These are phyloP conservation scores for Volucella zonaria DNA, from an alignment of 2,888 invertebrate species.

Conservation along the genomic window DNA sequence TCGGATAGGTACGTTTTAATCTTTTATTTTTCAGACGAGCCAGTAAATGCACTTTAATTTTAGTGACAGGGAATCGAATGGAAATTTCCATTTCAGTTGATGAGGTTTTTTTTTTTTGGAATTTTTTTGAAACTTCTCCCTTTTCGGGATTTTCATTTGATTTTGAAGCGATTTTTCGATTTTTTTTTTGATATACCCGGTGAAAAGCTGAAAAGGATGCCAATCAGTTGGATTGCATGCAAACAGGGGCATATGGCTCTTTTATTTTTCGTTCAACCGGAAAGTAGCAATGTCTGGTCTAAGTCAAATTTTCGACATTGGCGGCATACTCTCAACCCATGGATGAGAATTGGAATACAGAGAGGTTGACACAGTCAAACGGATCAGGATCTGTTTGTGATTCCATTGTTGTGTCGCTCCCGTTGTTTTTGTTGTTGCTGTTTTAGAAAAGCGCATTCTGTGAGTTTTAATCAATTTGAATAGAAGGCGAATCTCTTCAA, in stretches of 20 bases:
- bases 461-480: conserved; percentile 65
- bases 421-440: conserved; percentile 1
- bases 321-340: neutral
- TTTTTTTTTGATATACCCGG: neutral
- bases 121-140: too few species aligned
- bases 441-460: conserved; percentile 8
- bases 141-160: neutral
- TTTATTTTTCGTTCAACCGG: conserved; percentile 3
- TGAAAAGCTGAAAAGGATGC: neutral
- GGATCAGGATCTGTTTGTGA: conserved; percentile 55
- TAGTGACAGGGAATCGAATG: conserved; percentile 58
- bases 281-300: neutral
- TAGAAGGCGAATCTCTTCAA: neutral
- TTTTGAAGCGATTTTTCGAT: neutral
- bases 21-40: conserved; percentile 2
- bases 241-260: conserved; percentile 34
- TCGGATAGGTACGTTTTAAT: neutral
- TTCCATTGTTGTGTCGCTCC: conserved; percentile 33
- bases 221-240: conserved; percentile 48
- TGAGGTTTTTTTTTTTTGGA: conserved; percentile 30
- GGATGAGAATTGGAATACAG: conserved; percentile 33
- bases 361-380: conserved; percentile 44
- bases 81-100: conserved; percentile 46
- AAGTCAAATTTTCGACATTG: conserved; percentile 1
- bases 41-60: conserved; percentile 62